phyloP scores from a whole-genome alignment of 2,113 vertebrate genomes.

The Psettodes erumei region DNA sequence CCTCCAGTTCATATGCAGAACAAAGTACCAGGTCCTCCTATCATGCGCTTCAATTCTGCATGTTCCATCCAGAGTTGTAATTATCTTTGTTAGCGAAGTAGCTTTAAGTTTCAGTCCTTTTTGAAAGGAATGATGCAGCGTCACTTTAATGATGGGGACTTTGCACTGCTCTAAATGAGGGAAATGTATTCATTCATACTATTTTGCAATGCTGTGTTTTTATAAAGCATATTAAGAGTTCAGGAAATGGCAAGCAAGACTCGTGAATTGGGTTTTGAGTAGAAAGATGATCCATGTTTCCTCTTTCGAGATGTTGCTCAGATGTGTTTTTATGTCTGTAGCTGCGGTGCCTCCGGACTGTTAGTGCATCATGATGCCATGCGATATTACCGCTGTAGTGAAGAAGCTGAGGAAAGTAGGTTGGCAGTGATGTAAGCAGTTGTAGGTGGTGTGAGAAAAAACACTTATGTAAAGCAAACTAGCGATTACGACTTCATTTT shows the following conservation, averaged over 20 bases:
- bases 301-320: conserved; percentile 6
- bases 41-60: background rate
- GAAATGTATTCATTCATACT: too few species aligned
- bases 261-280: background rate
- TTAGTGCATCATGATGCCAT: too few species aligned
- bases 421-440: background rate
- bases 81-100: background rate
- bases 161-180: too few species aligned
- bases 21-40: background rate
- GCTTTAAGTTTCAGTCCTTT: background rate
- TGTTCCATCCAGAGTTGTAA: background rate
- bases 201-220: too few species aligned
- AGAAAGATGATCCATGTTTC: conserved; percentile 19
- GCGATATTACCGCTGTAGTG: background rate
- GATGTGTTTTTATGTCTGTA: background rate
- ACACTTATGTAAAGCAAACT: background rate
- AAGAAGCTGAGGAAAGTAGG: background rate
- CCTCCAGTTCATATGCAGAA: background rate
- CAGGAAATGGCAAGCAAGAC: too few species aligned
- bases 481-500: background rate
- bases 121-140: background rate
- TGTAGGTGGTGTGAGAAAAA: background rate
- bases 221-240: too few species aligned
- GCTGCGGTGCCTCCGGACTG: background rate
- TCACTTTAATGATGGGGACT: too few species aligned